Conservation (phyloP, 2,797 vertebrate species). For the Rhadinocentrus ornatus region DNA sequence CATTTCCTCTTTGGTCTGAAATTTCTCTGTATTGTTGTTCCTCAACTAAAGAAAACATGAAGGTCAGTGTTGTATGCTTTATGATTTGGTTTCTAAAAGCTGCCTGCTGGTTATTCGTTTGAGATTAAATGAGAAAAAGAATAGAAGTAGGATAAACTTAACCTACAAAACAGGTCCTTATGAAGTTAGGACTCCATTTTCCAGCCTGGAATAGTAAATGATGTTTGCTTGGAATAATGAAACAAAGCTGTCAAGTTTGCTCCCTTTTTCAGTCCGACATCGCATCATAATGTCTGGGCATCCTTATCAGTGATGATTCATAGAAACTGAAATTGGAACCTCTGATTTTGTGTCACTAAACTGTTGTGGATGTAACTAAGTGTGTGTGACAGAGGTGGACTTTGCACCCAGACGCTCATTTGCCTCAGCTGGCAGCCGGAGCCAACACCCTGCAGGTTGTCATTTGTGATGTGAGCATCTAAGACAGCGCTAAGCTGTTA, state of each 20-base stretch:
- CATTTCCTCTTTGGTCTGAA: conserved; percentile 36
- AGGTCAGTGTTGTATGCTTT: not conserved
- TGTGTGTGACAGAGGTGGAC: conserved; percentile 36
- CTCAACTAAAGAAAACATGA: conserved; percentile 54
- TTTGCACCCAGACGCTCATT: conserved; percentile 41
- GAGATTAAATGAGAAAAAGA: not conserved
- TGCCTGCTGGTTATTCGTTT: not conserved
- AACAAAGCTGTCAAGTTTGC: not conserved
- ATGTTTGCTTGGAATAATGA: not conserved
- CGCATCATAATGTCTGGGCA: not conserved
- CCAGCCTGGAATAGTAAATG: not conserved
- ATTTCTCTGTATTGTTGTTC: conserved; percentile 29
- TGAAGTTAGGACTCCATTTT: not conserved
- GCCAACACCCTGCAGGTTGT: conserved; percentile 39
- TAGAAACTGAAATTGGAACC: conserved; percentile 23
- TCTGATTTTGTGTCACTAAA: not conserved
- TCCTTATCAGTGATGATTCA: not conserved
- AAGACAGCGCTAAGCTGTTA: conserved; percentile 44
- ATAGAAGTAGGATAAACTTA: not conserved
- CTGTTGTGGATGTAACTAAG: not conserved
- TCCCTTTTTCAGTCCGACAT: not conserved
- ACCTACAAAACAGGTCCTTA: not conserved
- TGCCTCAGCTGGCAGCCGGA: conserved; percentile 45
- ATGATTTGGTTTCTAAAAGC: not conserved
- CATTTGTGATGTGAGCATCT: conserved; percentile 42